Evolutionary conservation across 2,888 invertebrate species (phyloP).

Genomic region (Microctonus brassicae): DNA sequence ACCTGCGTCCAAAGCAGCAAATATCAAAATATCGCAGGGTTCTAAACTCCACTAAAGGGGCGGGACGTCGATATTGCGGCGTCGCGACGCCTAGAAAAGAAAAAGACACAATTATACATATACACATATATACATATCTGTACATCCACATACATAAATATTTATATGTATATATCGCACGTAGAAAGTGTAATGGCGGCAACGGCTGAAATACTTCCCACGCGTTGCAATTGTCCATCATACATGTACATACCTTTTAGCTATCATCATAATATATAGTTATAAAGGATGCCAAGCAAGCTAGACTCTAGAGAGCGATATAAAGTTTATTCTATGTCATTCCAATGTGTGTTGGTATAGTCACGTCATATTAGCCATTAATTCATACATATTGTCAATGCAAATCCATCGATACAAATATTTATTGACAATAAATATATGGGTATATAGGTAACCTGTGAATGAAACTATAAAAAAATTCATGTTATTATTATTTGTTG

Average conservation of each 20-base stretch:
- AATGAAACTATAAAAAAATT: background rate
- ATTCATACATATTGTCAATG: too few species aligned
- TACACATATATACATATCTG: background rate
- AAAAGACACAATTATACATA: constrained; percentile 3
- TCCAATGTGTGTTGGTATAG: constrained; percentile 2
- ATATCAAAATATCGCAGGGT: constrained; percentile 45
- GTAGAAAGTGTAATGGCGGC: constrained; percentile 60
- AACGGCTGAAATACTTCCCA: constrained; percentile 64
- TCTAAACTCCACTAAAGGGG: constrained; percentile 52
- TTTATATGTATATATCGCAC: constrained; percentile 23
- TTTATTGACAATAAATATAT: constrained; percentile 14
- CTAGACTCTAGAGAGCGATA: background rate
- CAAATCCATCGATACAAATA: constrained; percentile 1
- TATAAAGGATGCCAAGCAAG: background rate
- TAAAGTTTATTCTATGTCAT: constrained; percentile 8
- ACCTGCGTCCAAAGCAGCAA: constrained; percentile 45
- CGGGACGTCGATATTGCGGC: constrained; percentile 66
- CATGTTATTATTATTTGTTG: background rate
- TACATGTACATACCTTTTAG: background rate
- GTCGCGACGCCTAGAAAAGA: constrained; percentile 59
- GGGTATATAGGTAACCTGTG: constrained; percentile 6
- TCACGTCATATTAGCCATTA: too few species aligned
- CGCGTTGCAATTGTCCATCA: constrained; percentile 44
- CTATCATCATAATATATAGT: constrained; percentile 1
- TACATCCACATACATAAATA: too few species aligned